Evolutionary conservation across 2,797 vertebrate species (phyloP).

Genomic region (Halcyon chelicuti): DNA sequence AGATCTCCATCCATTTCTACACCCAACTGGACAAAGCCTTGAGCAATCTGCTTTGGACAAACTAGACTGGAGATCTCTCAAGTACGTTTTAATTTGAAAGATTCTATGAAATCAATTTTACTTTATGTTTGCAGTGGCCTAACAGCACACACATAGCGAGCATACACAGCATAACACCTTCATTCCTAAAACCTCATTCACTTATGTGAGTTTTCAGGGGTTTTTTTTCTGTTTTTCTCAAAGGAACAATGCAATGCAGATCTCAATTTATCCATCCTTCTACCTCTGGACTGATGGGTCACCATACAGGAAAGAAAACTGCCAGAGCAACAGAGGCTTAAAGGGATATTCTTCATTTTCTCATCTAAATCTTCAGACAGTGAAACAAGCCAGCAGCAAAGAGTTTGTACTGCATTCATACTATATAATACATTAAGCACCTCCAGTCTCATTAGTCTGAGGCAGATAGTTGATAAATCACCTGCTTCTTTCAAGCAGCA

Average conservation of each 20-base stretch:
- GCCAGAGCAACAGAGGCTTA: not conserved
- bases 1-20: not conserved
- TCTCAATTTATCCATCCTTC: not conserved
- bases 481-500: conserved; percentile 7
- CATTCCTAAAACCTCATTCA: not conserved
- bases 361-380: not conserved
- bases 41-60: not conserved
- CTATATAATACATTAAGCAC: not conserved
- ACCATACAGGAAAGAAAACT: not conserved
- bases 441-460: not conserved
- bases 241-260: not conserved
- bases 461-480: not conserved
- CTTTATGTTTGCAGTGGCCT: not conserved
- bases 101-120: not conserved
- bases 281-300: not conserved
- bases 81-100: not conserved
- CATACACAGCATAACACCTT: not conserved
- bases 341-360: not conserved
- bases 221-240: not conserved
- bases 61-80: not conserved
- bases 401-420: not conserved
- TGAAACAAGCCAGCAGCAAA: not conserved
- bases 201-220: not conserved
- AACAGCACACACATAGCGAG: not conserved
- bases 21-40: not conserved